Base-by-base conservation (phyloP, 2,797 vertebrate genomes). In the Adrianichthys oophorus region DNA sequence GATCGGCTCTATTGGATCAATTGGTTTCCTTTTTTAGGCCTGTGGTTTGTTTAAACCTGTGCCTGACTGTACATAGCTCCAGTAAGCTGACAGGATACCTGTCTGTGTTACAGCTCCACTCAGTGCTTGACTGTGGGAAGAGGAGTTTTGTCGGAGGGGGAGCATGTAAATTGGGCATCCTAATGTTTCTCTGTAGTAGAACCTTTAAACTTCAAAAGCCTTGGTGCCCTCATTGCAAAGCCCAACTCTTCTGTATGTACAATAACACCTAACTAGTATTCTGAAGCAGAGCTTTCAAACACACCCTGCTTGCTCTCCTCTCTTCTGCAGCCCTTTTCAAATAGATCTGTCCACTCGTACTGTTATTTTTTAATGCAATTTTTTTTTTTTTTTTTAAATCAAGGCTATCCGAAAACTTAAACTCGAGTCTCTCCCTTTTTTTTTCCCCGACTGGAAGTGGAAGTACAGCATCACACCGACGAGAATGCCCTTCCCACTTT, bases 61-160 rank as follows among this genome's bases (percentile, higher is more conserved):
- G 82, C 86, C 87, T 80, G 83, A 75, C 78, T 88, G 86, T 89
- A 84, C 68, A 86, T 88, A 88, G 79, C 61, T 81, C 84, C 80
- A 71, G 76, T 76, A 80, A 83, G 74, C 71, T 79, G 82, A 85
- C 64, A 71, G 71, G 76, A 80, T 68, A 70, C 71, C 61, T 78
- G 70, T 86, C 63, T 73, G 77, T 80, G 74, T 79, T 77, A 69
- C 48, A 70, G 56, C 72, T 82, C 79, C 82, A 73, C 72, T 59
- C 70, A 44, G 58, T 77, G 60, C 70, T 77, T 40, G 41, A 62
- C 70, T 76, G 48, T 65, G 61, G 65, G 69, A 73, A 68, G 52
- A 52, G 56, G 65, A 74, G 68, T 60, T 58, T 79, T 46, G 50
- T 23, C 53, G 72, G 72, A 76, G 77, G 62, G 69, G 74, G 85